Conservation (phyloP, 2,797 vertebrate genomes). For the Orestias chungarensis region DNA sequence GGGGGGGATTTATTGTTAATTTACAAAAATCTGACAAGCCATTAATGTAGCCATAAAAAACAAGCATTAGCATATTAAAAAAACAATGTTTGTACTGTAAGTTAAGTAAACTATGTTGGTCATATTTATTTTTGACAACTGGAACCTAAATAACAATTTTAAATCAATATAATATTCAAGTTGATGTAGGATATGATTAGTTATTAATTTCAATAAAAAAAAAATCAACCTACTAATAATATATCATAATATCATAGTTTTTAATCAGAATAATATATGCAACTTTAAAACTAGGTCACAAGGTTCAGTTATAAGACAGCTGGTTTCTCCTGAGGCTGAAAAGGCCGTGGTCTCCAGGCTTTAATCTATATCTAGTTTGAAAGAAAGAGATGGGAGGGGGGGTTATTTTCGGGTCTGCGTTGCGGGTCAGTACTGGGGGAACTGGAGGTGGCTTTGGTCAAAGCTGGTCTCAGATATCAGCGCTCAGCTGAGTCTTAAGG, state of each 20-base stretch:
- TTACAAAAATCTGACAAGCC: too few relatives aligned
- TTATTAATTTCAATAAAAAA: not conserved
- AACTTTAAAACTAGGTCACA: too few relatives aligned
- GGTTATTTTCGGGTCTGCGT: slow-evolving; percentile 71
- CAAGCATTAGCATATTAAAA: too few relatives aligned
- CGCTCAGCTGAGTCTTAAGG: slow-evolving; percentile 52
- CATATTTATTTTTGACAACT: not conserved
- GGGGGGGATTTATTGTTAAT: too few relatives aligned
- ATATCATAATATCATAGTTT: too few relatives aligned
- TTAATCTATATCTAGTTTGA: slow-evolving; percentile 69
- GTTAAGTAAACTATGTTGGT: too few relatives aligned
- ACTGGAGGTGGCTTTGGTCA: slow-evolving; percentile 30
- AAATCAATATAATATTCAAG: not conserved
- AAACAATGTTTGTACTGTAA: too few relatives aligned
- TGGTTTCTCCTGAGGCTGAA: not conserved
- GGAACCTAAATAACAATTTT: not conserved
- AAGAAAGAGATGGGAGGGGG: slow-evolving; percentile 27
- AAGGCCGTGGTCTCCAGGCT: slow-evolving; percentile 18
- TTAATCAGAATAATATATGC: not conserved
- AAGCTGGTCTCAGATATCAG: slow-evolving; percentile 75
- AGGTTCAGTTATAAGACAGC: not conserved
- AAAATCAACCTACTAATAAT: not conserved
- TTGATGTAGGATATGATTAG: not conserved
- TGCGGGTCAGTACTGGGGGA: slow-evolving; percentile 33
- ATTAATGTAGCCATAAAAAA: too few relatives aligned